Evolutionary conservation across 2,888 invertebrate genomes (phyloP).

Genomic region (Linyphia triangularis): DNA sequence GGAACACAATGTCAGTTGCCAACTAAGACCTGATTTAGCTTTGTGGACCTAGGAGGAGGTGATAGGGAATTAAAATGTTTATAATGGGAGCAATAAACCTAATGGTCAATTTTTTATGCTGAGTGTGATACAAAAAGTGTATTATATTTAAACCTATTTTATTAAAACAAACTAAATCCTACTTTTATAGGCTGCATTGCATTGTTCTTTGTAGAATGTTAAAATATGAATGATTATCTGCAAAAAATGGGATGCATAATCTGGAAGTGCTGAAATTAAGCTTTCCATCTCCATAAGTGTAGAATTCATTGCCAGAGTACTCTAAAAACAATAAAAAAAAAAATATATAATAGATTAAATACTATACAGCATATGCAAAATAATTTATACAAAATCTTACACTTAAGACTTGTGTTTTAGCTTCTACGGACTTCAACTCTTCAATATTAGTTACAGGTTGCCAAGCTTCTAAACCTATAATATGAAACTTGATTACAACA

Average conservation of each 20-base stretch:
- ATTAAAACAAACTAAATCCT: background rate
- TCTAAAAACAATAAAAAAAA: constrained; percentile 81
- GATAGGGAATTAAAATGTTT: no score
- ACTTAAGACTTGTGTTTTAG: constrained; percentile 85
- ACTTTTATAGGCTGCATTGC: constrained; percentile 86
- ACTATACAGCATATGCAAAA: background rate
- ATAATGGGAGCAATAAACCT: no score
- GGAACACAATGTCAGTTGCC: no score
- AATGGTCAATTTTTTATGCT: no score
- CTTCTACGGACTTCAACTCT: constrained; percentile 84
- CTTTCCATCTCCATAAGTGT: constrained; percentile 85
- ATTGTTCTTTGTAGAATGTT: constrained; percentile 86
- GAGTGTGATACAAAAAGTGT: no score
- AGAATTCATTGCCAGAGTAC: constrained; percentile 86
- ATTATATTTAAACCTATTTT: background rate
- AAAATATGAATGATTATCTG: constrained; percentile 86
- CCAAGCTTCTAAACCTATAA: constrained; percentile 86
- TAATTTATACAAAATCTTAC: constrained; percentile 79
- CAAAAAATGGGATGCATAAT: constrained; percentile 87
- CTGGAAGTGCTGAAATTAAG: constrained; percentile 86
- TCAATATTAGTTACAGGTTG: constrained; percentile 87
- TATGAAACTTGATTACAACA: constrained; percentile 24
- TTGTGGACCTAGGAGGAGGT: no score
- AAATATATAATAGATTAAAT: background rate
- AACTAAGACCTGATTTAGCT: no score